Evolutionary conservation across 2,797 vertebrate genomes (phyloP), one percentile per base, ranked within the genome.

Genomic region (Acipenser oxyrinchus): DNA sequence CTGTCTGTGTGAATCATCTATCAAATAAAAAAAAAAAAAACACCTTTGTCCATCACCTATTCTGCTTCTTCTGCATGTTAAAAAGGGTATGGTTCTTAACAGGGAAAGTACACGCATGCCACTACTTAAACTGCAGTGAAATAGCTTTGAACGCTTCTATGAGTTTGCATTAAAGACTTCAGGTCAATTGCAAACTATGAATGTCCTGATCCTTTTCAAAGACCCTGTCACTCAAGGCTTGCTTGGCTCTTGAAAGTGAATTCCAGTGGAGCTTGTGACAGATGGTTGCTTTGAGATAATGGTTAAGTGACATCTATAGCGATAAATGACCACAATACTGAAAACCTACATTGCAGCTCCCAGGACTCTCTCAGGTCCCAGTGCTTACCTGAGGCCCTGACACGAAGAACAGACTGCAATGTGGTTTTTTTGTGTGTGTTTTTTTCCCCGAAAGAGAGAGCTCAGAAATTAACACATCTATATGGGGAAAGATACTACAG

Each of bases 231-330:
- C 72, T 83, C 71, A 84, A 78, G 75, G 68, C 62, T 68, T 75
- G 65, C 79, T 73, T 68, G 74, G 65, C 76, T 58, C 69, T 70
- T 79, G 76, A 78, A 83, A 72, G 73, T 74, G 75, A n/a, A 52
- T 82, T 75, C 82, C 80, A 76, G 78, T 62, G 68, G 85, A 81
- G 77, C 69, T 74, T 70, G 60, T 83, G 81, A 80, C 79, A 92
- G 84, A 83, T 86, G 84, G 84, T 72, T 70, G 76, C 68, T 74
- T 67, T 78, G 70, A 77, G 71, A 80, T 80, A 75, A 78, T 83
- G 79, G 83, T 82, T 83, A 37, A 37, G 80, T 68, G 85, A 83
- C 84, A 87, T 86, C 83, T 88, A 84, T 76, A 73, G 68, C 77
- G 75, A 80, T 76, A 84, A 85, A 79, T 77, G 79, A 72, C 72